Evolutionary conservation across 2,113 vertebrate species (phyloP).

Genomic region (Tenrec ecaudatus): DNA sequence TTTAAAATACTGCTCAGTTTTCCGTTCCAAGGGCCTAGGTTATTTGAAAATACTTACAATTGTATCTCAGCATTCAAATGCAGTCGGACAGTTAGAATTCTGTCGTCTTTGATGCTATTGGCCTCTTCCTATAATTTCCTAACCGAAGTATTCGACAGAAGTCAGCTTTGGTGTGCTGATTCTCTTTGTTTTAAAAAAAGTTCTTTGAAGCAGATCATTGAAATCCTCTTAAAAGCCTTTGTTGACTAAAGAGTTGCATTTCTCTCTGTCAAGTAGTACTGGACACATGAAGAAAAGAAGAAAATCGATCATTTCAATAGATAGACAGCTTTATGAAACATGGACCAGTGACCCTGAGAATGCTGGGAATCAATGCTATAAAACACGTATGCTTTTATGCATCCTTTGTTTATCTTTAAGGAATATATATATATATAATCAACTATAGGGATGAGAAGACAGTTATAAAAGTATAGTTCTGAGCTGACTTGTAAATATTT

Average conservation of each 20-base stretch:
- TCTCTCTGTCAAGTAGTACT: neutral
- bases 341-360: neutral
- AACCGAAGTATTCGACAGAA: neutral
- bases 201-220: constrained; percentile 69
- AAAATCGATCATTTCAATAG: neutral
- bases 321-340: constrained; percentile 59
- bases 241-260: constrained; percentile 36
- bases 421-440: neutral
- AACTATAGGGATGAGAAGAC: neutral
- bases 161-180: neutral
- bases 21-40: neutral
- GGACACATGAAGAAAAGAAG: neutral
- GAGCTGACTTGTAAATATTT: neutral
- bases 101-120: neutral
- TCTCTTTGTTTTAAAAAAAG: constrained; percentile 64
- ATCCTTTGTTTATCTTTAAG: constrained; percentile 4
- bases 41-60: neutral
- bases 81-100: neutral
- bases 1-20: neutral
- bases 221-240: constrained; percentile 36
- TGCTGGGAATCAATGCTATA: neutral
- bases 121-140: constrained; percentile 20
- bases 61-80: neutral
- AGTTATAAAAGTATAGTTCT: neutral
- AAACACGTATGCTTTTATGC: neutral